Evolutionary conservation across 2,797 vertebrate species (phyloP).

Genomic region (Sylvilagus floridanus): DNA sequence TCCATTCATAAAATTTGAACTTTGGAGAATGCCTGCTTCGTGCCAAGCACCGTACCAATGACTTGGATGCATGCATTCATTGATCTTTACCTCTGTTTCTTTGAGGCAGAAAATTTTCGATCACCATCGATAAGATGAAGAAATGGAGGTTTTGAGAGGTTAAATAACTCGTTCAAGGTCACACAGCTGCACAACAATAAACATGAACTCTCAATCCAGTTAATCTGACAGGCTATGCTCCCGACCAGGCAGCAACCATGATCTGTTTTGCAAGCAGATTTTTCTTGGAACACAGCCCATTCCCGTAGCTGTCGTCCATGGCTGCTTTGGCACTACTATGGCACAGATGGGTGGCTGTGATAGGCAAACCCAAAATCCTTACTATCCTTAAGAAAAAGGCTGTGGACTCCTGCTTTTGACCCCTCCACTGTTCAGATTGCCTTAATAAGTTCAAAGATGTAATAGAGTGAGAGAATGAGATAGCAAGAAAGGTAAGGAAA

Average conservation of each 20-base stretch:
- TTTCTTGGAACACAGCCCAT: neutral
- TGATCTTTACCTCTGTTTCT: neutral
- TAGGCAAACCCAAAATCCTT: neutral
- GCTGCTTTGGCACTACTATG: accelerated
- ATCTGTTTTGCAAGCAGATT: neutral
- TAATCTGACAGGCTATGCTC: neutral
- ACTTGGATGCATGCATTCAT: neutral
- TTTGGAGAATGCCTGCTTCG: neutral
- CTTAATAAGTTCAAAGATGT: neutral
- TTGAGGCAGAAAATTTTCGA: neutral
- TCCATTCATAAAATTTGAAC: neutral
- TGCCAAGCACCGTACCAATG: neutral
- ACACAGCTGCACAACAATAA: neutral
- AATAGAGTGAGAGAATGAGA: neutral
- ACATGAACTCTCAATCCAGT: neutral
- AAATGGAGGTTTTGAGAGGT: neutral
- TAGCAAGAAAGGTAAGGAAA: neutral
- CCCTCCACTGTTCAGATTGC: neutral
- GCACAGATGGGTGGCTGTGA: neutral
- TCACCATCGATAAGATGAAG: constrained; percentile 16
- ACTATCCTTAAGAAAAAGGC: neutral
- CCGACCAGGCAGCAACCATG: neutral
- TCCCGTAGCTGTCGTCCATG: neutral
- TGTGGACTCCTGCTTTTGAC: neutral
- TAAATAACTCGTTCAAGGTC: neutral